Evolutionary conservation across 1,140 invertebrate genomes (phyloP).

Genomic region (Musca domestica): DNA sequence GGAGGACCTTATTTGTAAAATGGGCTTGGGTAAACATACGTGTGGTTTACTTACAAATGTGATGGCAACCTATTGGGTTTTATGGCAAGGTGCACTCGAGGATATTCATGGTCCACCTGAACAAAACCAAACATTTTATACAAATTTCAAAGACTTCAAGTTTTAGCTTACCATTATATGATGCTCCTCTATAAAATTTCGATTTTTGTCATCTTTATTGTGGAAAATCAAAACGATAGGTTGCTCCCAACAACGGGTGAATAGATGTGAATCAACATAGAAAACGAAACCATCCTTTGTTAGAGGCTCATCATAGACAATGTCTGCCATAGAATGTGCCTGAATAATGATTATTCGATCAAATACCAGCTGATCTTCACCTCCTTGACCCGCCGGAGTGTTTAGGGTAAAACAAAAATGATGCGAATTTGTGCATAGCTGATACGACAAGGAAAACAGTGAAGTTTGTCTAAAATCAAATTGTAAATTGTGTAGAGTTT

Average conservation of each 20-base stretch:
- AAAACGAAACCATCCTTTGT: slow-evolving; percentile 31
- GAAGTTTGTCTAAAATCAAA: slow-evolving; percentile 32
- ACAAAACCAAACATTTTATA: too few species aligned
- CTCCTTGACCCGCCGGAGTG: slow-evolving; percentile 25
- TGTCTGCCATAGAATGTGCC: slow-evolving; percentile 36
- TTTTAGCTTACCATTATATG: slow-evolving; percentile 39
- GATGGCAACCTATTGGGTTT: slow-evolving; percentile 3
- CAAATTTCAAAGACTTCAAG: too few species aligned
- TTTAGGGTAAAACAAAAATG: slow-evolving; percentile 41
- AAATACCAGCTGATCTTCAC: slow-evolving; percentile 34
- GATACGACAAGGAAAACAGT: slow-evolving; percentile 39
- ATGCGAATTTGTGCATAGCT: slow-evolving; percentile 43
- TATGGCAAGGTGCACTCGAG: background rate
- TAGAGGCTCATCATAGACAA: slow-evolving; percentile 31
- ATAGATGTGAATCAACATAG: slow-evolving; percentile 47
- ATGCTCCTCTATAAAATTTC: slow-evolving; percentile 43
- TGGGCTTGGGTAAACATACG: too few species aligned
- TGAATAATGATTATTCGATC: slow-evolving; percentile 48
- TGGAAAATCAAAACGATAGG: slow-evolving; percentile 41
- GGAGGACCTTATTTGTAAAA: too few species aligned
- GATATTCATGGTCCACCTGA: background rate
- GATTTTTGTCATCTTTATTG: slow-evolving; percentile 21
- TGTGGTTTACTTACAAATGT: slow-evolving; percentile 4
- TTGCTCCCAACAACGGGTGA: slow-evolving; percentile 39
- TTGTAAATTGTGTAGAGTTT: too few species aligned